Percentiles rank a stretch among this genome's conserved stretches.
These are phyloP conservation scores for Odontothrips loti DNA, from an alignment of 2,888 invertebrate genomes.

Conservation along the genomic window DNA sequence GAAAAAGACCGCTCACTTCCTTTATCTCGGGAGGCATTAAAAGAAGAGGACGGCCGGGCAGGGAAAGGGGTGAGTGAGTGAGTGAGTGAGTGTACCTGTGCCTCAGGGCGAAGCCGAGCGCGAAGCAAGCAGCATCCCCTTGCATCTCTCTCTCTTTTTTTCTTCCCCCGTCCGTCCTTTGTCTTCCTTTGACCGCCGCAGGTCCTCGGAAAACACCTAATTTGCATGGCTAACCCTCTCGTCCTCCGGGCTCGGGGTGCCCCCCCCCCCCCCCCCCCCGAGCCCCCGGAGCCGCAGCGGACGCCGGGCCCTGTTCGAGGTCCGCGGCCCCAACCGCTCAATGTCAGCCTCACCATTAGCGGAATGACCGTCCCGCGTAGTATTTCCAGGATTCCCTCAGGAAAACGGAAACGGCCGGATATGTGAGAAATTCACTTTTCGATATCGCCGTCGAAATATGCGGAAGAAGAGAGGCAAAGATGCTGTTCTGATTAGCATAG, in stretches of 20 bases:
- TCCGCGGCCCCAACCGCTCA: neutral
- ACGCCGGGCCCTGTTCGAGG: neutral
- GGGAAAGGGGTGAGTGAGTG: constrained; percentile 32
- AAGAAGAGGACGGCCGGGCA: constrained; percentile 28
- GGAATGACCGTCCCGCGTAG: neutral
- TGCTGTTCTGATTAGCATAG: neutral
- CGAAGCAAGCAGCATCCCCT: neutral
- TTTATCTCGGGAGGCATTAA: constrained; percentile 17
- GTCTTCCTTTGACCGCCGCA: constrained; percentile 28
- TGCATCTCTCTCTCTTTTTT: neutral
- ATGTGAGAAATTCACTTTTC: too few species aligned
- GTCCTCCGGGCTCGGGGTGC: neutral
- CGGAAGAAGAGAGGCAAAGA: neutral
- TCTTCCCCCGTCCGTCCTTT: constrained; percentile 18
- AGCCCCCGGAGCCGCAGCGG: neutral
- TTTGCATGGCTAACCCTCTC: constrained; percentile 24
- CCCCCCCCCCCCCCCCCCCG: neutral
- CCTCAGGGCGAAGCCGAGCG: neutral
- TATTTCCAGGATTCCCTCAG: too few species aligned
- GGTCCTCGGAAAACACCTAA: constrained; percentile 25
- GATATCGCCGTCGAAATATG: neutral
- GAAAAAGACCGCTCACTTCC: constrained; percentile 16
- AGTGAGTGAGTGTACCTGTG: constrained; percentile 28
- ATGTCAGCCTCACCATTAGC: neutral
- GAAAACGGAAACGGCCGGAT: too few species aligned